Evolutionary conservation across 2,113 vertebrate species (phyloP).

Genomic region (Porphyrio hochstetteri): DNA sequence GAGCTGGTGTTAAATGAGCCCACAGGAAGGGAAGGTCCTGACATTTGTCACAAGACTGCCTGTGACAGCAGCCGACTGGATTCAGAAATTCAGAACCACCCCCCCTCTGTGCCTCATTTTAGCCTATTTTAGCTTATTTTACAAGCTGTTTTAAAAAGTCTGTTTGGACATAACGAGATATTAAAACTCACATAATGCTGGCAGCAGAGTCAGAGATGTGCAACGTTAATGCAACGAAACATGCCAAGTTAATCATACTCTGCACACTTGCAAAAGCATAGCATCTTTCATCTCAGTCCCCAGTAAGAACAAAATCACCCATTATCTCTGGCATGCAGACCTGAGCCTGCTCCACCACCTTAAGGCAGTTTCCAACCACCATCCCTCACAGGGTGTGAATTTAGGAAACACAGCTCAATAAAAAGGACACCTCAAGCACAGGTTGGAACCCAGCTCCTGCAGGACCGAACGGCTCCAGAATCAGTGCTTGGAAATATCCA

Average conservation of each 20-base stretch:
- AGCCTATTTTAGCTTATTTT: conserved; percentile 2
- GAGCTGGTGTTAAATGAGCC: neutral
- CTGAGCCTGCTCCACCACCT: neutral
- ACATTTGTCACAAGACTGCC: neutral
- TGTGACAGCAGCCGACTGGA: neutral
- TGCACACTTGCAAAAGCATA: neutral
- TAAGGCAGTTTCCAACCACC: neutral
- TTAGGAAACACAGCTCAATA: neutral
- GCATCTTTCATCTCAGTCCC: neutral
- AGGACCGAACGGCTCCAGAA: neutral
- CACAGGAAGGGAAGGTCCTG: neutral
- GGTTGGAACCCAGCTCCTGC: neutral
- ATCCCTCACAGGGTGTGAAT: neutral
- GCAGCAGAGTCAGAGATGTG: neutral
- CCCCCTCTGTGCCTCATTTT: neutral
- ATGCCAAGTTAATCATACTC: neutral
- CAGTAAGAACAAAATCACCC: neutral
- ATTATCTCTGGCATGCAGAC: neutral
- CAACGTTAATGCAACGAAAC: neutral
- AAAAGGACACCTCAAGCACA: neutral
- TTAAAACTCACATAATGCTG: neutral
- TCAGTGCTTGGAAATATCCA: neutral
- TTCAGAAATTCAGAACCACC: neutral
- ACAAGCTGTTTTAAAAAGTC: neutral
- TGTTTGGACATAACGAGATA: neutral